Conservation (phyloP, 2,888 invertebrate genomes). For the Pimpla rufipes region DNA sequence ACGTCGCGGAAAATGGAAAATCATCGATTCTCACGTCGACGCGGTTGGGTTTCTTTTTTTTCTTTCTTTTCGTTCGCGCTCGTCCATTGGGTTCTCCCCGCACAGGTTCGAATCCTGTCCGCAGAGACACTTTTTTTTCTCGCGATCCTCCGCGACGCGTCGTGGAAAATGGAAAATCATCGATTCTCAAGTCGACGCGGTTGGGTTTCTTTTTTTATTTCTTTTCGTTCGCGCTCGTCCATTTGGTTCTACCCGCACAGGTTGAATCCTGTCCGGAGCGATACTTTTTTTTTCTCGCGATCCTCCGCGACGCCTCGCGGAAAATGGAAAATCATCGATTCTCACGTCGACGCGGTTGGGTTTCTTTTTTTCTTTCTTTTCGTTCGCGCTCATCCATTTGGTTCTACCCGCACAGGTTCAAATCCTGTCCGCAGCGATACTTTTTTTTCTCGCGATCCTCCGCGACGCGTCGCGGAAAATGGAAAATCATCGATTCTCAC, state of each 20-base stretch:
- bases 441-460: constrained; percentile 16
- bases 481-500: constrained; percentile 38
- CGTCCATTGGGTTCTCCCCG: constrained; percentile 83
- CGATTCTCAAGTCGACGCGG: constrained; percentile 27
- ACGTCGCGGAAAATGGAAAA: not conserved
- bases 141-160: not conserved
- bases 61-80: not conserved
- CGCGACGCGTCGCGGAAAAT: too few species aligned
- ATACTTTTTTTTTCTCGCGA: constrained; percentile 63
- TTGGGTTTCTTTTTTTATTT: not conserved
- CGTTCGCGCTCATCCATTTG: constrained; percentile 75
- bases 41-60: not conserved
- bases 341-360: not conserved
- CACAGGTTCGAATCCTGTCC: constrained; percentile 85
- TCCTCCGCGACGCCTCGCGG: not conserved
- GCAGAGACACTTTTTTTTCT: constrained; percentile 77
- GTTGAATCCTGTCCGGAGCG: constrained; percentile 81
- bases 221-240: constrained; percentile 76
- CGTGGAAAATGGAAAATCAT: constrained; percentile 18
- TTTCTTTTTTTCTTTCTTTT: not conserved
- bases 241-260: constrained; percentile 85
- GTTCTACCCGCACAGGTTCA: constrained; percentile 85
- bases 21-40: constrained; percentile 42
- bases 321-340: constrained; percentile 40
- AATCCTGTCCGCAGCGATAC: constrained; percentile 85